Evolutionary conservation across 1,140 invertebrate species (phyloP), one percentile per base, ranked within the genome.

Genomic region (Cyclargus thomasi): DNA sequence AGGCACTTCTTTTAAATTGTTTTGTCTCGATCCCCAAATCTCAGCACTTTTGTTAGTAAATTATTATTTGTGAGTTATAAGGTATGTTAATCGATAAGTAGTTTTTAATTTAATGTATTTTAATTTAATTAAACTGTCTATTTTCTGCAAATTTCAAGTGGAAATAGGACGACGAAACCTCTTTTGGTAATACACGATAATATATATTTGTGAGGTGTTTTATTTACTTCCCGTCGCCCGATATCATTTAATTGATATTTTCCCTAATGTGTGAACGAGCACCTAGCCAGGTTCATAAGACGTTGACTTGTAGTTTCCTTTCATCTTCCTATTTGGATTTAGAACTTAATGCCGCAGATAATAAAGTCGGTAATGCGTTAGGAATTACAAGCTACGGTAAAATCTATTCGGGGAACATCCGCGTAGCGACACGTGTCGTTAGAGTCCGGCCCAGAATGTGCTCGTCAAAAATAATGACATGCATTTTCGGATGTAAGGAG

Each of bases 1-100:
- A 63, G 35, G 7, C 21, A 36, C 21, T 29, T 29, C 29, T 29
- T 8, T 0, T n/a, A 63, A 29, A 18, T 8, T 29, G 23, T 67
- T 70, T 72, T 59, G 72, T 74, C 71, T 68, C 36, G 21, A 70
- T 74, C 73, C 59, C 75, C 68, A 70, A 72, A 71, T 70, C 68
- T 67, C 72, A 76, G 63, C 67, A 70, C 65, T 63, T 74, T 74
- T 70, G 85, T 89, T 89, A 89, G 84, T 88, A 86, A 89, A 89
- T 89, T 89, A 87, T 89, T 88, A 83, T 86, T 88, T 88, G 88
- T 86, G 85, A 89, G 82, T 86, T 85, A 76, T 86, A 85, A 85
- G 84, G 80, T 85, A 86, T 80, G 84, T 89, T 86, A 82, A 83
- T 86, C 86, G 79, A 73, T 85, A 83, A 77, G 78, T 88, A 86